These are phyloP conservation scores for Atrichornis clamosus DNA, from an alignment of 2,113 vertebrate species.

Conservation along the genomic window DNA sequence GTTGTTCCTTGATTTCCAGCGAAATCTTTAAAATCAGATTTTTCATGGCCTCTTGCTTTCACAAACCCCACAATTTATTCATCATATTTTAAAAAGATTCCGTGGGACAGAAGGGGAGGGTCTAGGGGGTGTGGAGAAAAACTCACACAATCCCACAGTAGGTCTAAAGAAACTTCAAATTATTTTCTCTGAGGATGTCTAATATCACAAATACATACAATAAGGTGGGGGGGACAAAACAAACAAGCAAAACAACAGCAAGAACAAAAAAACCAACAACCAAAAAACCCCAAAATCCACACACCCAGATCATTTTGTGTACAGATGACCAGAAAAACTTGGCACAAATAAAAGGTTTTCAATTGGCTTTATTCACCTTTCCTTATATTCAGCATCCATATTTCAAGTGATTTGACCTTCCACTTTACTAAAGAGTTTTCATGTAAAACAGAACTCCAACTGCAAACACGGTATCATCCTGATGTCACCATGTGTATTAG, in stretches of 20 bases:
- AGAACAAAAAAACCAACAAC: not conserved
- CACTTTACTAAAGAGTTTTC: not conserved
- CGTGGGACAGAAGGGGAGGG: not conserved
- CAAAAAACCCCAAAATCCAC: not conserved
- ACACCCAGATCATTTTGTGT: not conserved
- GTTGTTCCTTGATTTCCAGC: not conserved
- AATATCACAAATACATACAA: not conserved
- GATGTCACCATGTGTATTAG: not conserved
- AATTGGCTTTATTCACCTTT: not conserved
- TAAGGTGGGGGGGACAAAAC: not conserved
- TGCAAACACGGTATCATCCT: not conserved
- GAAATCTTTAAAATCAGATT: not conserved
- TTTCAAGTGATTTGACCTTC: not conserved
- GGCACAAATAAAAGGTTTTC: fast-evolving
- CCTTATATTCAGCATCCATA: fast-evolving
- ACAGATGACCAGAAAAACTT: not conserved
- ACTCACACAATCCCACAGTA: not conserved
- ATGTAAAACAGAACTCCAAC: not conserved
- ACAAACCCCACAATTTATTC: not conserved
- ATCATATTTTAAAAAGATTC: not conserved
- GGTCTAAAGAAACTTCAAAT: not conserved
- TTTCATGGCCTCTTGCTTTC: not conserved
- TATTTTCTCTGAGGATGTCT: not conserved
- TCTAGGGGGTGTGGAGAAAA: not conserved
- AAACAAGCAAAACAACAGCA: not conserved